Conservation (phyloP, 2,113 vertebrate species). For the Ammodytes marinus region DNA sequence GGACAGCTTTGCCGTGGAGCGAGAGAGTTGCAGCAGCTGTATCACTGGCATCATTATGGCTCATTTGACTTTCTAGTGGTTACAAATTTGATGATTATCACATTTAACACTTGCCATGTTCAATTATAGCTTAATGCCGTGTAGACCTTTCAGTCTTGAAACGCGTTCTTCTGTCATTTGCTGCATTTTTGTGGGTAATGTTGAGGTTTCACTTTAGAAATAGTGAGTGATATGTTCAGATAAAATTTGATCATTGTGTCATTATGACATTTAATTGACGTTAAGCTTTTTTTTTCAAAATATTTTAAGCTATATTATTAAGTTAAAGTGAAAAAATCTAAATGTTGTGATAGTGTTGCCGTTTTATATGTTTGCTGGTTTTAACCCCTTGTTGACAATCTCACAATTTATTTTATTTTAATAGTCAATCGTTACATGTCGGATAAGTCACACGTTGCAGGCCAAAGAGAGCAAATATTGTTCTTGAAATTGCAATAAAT, state of each 20-base stretch:
- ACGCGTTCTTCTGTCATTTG: neutral
- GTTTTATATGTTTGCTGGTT: neutral
- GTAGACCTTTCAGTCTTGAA: conserved; percentile 34
- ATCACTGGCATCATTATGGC: conserved; percentile 66
- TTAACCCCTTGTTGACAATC: neutral
- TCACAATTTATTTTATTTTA: neutral
- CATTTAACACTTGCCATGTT: conserved; percentile 71
- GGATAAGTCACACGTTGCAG: neutral
- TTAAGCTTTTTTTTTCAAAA: neutral
- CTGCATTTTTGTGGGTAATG: neutral
- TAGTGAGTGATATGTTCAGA: neutral
- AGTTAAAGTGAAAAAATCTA: neutral
- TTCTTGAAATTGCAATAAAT: neutral
- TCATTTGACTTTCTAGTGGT: conserved; percentile 76
- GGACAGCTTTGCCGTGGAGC: conserved; percentile 46
- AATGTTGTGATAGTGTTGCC: neutral
- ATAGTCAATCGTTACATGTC: neutral
- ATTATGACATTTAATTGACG: neutral
- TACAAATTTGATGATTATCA: conserved; percentile 77
- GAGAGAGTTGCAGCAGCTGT: conserved; percentile 62
- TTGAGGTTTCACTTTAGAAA: neutral
- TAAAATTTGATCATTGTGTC: neutral
- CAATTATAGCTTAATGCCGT: conserved; percentile 54
- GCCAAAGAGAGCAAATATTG: neutral
- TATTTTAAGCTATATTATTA: neutral